phyloP scores from a whole-genome alignment of 2,797 vertebrate genomes.

The Protonibea diacanthus region DNA sequence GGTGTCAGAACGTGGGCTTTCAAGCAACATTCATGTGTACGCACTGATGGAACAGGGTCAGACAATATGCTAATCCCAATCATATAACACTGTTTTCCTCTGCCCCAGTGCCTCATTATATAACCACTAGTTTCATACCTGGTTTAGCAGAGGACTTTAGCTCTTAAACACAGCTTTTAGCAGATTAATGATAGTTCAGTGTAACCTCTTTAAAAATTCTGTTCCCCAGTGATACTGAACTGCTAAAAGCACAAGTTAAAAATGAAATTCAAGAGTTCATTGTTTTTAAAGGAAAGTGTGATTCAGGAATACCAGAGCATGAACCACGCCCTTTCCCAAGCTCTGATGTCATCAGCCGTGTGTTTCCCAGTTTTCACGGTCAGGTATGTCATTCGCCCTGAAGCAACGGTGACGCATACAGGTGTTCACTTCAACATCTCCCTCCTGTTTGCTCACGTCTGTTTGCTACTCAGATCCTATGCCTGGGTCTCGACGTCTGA shows the following conservation, averaged over 20 bases:
- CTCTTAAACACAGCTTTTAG: conserved; percentile 41
- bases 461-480: conserved; percentile 20
- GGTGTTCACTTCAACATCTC: conserved; percentile 13
- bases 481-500: conserved; percentile 38
- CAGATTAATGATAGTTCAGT: conserved; percentile 24
- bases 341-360: conserved; percentile 23
- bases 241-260: conserved; percentile 4
- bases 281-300: conserved; percentile 19
- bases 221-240: not conserved
- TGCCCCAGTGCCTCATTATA: conserved; percentile 19
- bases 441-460: conserved; percentile 47
- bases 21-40: conserved; percentile 9
- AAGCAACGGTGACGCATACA: conserved; percentile 46
- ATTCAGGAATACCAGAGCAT: conserved; percentile 11
- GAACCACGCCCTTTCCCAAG: conserved; percentile 49
- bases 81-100: conserved; percentile 16
- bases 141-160: conserved; percentile 14
- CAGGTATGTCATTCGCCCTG: conserved; percentile 37
- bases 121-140: conserved; percentile 21
- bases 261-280: conserved; percentile 6
- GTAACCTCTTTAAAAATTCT: conserved; percentile 3
- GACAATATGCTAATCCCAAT: conserved; percentile 28
- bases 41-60: conserved; percentile 24
- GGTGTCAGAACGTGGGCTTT: not conserved
- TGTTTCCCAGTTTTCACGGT: conserved; percentile 38